Evolutionary conservation across 2,797 vertebrate genomes (phyloP), one percentile per base, ranked within the genome.

Genomic region (Fundulus diaphanus): DNA sequence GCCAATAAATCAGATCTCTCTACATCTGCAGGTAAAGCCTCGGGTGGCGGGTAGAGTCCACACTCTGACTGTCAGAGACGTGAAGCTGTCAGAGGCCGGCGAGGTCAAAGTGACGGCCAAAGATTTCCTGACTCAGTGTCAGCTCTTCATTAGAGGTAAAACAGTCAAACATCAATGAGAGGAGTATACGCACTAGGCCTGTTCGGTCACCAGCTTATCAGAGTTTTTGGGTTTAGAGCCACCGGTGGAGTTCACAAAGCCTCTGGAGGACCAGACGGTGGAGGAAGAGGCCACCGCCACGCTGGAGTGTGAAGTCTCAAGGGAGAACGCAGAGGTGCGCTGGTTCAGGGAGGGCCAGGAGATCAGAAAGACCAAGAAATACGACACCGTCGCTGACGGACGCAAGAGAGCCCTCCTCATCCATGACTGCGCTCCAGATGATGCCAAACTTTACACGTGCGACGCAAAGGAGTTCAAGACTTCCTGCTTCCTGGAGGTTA

Each of bases 191-290:
- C 31, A 54, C 18, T 31, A 57, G 16, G 1, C 29, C 7, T 35
- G 20, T 31, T 35, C n/a, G 27, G 20, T 27, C 51, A 16, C 22
- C 12, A 44, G 27, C 72, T 37, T 20, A 37, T 77, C 5, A 61
- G 40, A 11, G 13, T 2, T 5, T 73, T 7, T 49, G 24, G 42
- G 27, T 68, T 9, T 83, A 99, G 98, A 99, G 93, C 96, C 98
- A 5, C 95, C 97, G 0, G 92, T 92, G 48, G 97, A 99, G 93
- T 99, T 99, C 92, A 96, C 96, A 8, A 98, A 97, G 83, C 96
- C 97, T 80, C 96, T 99, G 93, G 97, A 97, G 84, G 98, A 99
- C 91, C 97, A 98, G 93, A 98, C 96, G 8, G 98, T 99, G 89
- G 98, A 99, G 93, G 98, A 99, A 79, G 98, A 99, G 85, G 96